Percentiles rank a stretch among this genome's conserved stretches.
Conservation (phyloP, 2,888 invertebrate genomes). For the Ligdia adustata region DNA sequence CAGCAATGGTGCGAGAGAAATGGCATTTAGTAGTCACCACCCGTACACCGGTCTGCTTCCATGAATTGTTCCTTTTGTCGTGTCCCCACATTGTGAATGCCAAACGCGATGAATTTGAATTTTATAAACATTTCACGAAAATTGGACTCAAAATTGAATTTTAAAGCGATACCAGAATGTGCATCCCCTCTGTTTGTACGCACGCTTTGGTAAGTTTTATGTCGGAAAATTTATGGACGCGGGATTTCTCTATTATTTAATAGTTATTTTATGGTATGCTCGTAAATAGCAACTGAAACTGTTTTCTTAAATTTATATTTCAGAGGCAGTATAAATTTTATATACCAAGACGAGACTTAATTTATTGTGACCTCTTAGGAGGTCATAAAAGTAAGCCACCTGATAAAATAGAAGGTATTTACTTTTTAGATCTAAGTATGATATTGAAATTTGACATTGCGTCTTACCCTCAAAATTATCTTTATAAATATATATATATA, state of each 20-base stretch:
- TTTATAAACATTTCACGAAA: constrained; percentile 30
- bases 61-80: constrained; percentile 35
- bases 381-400: too few species aligned
- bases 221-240: neutral
- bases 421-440: too few species aligned
- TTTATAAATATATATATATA: too few species aligned
- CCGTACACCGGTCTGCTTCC: constrained; percentile 21
- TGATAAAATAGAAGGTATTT: too few species aligned
- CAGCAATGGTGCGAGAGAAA: constrained; percentile 5
- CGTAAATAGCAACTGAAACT: too few species aligned
- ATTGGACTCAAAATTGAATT: constrained; percentile 27
- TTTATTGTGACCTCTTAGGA: too few species aligned
- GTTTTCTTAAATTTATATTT: too few species aligned
- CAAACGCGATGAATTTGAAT: constrained; percentile 30
- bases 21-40: constrained; percentile 17
- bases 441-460: too few species aligned
- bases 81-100: constrained; percentile 26
- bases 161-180: constrained; percentile 17
- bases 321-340: too few species aligned
- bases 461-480: too few species aligned
- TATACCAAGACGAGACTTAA: too few species aligned
- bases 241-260: neutral
- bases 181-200: constrained; percentile 5
- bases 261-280: neutral
- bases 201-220: constrained; percentile 9